Evolutionary conservation across 37 sponge, comb jelly and placozoan species (phyloP).

Genomic region (Theonella swinhoei): DNA sequence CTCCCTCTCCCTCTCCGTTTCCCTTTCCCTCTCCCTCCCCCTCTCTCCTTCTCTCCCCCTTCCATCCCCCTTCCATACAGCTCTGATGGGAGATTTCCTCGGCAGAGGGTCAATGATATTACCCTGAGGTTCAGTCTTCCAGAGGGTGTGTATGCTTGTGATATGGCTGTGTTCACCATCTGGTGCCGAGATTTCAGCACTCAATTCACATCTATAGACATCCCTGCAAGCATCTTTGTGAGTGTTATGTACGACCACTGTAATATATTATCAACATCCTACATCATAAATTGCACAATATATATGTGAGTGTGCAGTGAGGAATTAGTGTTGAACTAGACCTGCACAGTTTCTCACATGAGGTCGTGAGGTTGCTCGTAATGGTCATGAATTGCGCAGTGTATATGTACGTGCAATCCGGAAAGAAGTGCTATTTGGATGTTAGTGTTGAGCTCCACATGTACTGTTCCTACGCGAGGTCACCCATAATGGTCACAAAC

Average conservation of each 20-base stretch:
- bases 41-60: not conserved
- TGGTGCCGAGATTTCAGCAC: not conserved
- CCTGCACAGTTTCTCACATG: not conserved
- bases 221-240: slow-evolving; percentile 28
- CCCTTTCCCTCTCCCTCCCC: slow-evolving; percentile 3
- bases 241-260: no score
- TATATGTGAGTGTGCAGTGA: not conserved
- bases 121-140: not conserved
- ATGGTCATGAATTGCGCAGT: no score
- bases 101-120: not conserved
- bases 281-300: slow-evolving; percentile 7
- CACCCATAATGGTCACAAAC: no score
- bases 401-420: no score
- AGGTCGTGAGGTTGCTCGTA: no score
- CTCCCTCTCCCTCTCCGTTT: slow-evolving; percentile 23
- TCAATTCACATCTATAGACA: slow-evolving; percentile 11
- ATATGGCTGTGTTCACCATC: slow-evolving; percentile 36
- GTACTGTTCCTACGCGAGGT: no score
- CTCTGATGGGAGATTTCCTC: not conserved
- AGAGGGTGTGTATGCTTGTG: not conserved
- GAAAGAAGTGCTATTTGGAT: no score
- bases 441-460: no score
- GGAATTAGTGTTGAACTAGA: not conserved
- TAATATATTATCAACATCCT: no score
- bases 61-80: not conserved